phyloP scores from a whole-genome alignment of 2,797 vertebrate species.

The Poliocrania exsul region DNA sequence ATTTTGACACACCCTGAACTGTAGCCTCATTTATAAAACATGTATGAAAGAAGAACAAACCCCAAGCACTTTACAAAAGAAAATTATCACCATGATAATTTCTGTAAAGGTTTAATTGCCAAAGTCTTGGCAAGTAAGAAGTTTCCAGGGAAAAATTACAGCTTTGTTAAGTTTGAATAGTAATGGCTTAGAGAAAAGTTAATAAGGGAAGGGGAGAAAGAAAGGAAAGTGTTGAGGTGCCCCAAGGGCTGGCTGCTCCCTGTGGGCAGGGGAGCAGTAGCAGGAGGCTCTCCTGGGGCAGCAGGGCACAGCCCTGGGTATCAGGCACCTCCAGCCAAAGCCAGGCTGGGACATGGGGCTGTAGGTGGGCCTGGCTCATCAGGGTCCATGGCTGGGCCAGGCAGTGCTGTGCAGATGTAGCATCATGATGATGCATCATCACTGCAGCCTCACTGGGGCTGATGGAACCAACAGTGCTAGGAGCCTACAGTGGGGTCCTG shows the following conservation, averaged over 20 bases:
- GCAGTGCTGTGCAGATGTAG: not conserved
- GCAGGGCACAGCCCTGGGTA: not conserved
- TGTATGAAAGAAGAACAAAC: not conserved
- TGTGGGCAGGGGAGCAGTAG: not conserved
- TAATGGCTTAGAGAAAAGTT: not conserved
- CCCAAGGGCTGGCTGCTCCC: not conserved
- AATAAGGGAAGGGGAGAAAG: not conserved
- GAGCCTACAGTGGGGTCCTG: not conserved
- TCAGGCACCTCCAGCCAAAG: not conserved
- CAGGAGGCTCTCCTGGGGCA: not conserved
- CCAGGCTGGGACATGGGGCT: not conserved
- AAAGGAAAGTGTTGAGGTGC: not conserved
- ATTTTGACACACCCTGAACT: not conserved
- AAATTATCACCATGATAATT: not conserved
- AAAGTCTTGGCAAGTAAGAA: not conserved
- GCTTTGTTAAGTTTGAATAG: not conserved
- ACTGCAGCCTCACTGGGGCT: not conserved
- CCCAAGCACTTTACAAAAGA: not conserved
- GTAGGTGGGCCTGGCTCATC: not conserved
- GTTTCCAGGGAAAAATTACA: not conserved
- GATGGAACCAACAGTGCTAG: not conserved
- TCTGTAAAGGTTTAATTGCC: not conserved
- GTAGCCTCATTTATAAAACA: not conserved
- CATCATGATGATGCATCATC: not conserved
- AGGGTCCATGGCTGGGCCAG: no score